Base-by-base conservation (phyloP, 2,888 invertebrate genomes). In the Lasioglossum pauxillum region DNA sequence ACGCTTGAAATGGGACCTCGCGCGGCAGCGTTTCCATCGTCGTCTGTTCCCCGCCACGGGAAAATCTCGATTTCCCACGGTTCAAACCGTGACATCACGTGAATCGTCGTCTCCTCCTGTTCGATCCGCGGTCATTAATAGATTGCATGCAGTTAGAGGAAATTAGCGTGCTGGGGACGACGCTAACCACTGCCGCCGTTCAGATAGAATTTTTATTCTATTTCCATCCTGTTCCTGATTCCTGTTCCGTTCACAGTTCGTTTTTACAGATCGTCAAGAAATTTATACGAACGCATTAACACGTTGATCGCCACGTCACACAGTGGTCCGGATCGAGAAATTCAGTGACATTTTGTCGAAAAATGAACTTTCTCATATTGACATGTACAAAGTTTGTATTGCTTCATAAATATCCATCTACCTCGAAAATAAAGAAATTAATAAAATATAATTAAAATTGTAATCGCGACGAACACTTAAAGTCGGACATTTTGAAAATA, bases 1-100 rank as follows among this genome's bases (percentile, higher is more conserved):
- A n/a, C n/a, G 23, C 53, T 53, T n/a, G 53, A n/a, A 23, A 53
- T n/a, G 53, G n/a, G 53, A n/a, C 53, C 10, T 23, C 49, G 23
- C 23, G 49, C 23, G 5, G 19, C 46, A 1, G 8, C 53, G 8
- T 53, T 27, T 27, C 27, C 60, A 27, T 60, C 27, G 27, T 4
- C 60, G 60, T 23, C 60, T 5, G 12, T 27, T 14, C 14, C 60
- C 5, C 27, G n/a, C 2, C 53, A 23, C 53, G 27, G 31, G 64
- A 16, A 64, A 64, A 64, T 31, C 64, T 16, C 64, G 64, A 27
- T 64, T 64, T 64, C 64, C 64, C 64, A 64, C 64, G 64, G 31
- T 64, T 5, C 64, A 7, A 64, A 53, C 31, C 31, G 31, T 16
- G 31, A 64, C 64, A 31, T 31, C 31, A 7, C 64, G 64, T 31